Evolutionary conservation across 2,888 invertebrate genomes (phyloP), one percentile per base, ranked within the genome.

Genomic region (Drosophila affinis): DNA sequence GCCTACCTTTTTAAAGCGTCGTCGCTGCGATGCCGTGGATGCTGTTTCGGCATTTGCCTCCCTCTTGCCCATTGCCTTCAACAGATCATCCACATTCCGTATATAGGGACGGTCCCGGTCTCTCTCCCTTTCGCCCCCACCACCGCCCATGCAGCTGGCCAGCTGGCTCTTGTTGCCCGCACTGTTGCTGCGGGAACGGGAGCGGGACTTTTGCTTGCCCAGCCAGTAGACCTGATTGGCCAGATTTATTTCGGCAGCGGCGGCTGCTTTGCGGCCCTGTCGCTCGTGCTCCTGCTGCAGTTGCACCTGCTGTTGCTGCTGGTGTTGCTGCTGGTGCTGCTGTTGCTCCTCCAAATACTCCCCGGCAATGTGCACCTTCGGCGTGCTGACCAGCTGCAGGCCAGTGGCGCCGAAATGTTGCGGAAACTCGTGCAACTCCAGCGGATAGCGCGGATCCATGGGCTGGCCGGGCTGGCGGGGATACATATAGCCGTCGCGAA

Each of bases 401-500:
- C 91, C 90, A 18, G 90, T 87, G 59, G 91, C 88, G n/a, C 91
- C 91, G 6, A 90, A 85, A 56, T 91, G 84, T 59, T 90, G 78
- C 1, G 91, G 90, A 67, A 91, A 91, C 47, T 91, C 91, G 60
- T 91, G 91, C 49, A 91, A 69, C 63, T 91, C 91, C 56, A 91
- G 90, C 32, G 91, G 91, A 49, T 83, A 91, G 17, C 91, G 88
- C 10, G 91, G 91, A 81, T 91, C 91, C 90, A 91, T 91, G 3
- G 85, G 52, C 59, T 91, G 91, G 5, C 91, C 91, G 12, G 91
- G 87, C 59, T 91, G 91, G 4, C 91, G 89, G 1, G 91, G 91
- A 77, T 91, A 91, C 91, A 91, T 91, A 68, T 91, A 91, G 46
- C 88, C 91, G 58, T 91, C 91, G 60, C 91, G 91, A 34, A 91